Base-by-base conservation (phyloP, 2,888 invertebrate species). In the Stramonita haemastoma region DNA sequence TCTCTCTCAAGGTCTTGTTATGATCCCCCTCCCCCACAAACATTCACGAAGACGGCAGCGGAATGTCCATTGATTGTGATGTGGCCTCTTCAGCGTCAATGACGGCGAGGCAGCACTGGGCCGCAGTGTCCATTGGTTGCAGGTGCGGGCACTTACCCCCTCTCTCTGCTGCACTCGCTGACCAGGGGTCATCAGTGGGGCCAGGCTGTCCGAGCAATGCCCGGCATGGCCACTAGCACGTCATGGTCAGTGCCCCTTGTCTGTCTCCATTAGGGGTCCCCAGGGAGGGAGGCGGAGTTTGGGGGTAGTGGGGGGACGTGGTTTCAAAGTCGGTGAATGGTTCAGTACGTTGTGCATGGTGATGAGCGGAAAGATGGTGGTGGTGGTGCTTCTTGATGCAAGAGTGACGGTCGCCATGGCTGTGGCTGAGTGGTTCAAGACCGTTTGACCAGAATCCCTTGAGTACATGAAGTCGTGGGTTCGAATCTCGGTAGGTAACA, bases 51-150 rank as follows among this genome's bases (percentile, higher is more conserved):
- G 60, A 60, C 60, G 4, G 15, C 6, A 1, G 60, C n/a, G 73
- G 73, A 17, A 73, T 73, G 73, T 73, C 73, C 73, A 73, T 73
- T 73, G 73, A n/a, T 26, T 73, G n/a, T 73, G n/a, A 73, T 73
- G 73, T 29, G n/a, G 73, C 29, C n/a, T 73, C 73, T 73, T 73
- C 73, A 73, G 29, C 11, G 73, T 73, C 73, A 73, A n/a, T 8
- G n/a, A 1, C 11, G n/a, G 11, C 73, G 4, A 29, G 22, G 8
- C 2, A 73, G 8, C 73, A n/a, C 73, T 8, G n/a, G 22, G 19
- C n/a, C n/a, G 29, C 46, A 46, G n/a, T 29, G 73, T 73, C 73
- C 73, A 73, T 73, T 73, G 73, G 73, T 22, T 73, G 73, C 73
- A 73, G 73, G 29, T 73, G 73, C 11, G 2, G 4, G 73, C n/a